These are phyloP conservation scores for Lasiurus borealis DNA, from an alignment of 2,113 vertebrate species.

Conservation along the genomic window DNA sequence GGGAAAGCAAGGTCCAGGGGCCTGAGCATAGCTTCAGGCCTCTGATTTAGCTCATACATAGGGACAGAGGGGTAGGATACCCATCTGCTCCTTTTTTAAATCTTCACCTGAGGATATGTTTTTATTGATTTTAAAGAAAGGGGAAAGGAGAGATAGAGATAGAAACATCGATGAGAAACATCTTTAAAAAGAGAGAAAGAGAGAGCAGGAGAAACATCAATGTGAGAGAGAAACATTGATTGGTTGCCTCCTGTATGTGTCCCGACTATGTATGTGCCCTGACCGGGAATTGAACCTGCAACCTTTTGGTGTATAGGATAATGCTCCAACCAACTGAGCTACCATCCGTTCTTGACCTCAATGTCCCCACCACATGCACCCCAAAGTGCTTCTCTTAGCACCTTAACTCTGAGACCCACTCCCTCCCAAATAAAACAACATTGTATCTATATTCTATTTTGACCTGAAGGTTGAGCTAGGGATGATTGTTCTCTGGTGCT, in stretches of 20 bases:
- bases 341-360: not conserved
- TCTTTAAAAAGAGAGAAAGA: not conserved
- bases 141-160: not conserved
- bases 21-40: slow-evolving; percentile 41
- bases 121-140: not conserved
- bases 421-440: no score
- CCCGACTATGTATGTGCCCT: not conserved
- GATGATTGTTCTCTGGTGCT: not conserved
- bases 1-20: not conserved
- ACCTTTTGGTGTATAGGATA: not conserved
- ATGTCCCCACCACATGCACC: not conserved
- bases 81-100: not conserved
- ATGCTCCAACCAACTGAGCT: not conserved
- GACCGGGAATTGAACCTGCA: not conserved
- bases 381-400: slow-evolving; percentile 11
- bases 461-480: slow-evolving; percentile 1
- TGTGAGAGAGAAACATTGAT: not conserved
- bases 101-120: not conserved
- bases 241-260: not conserved
- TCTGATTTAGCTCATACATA: slow-evolving; percentile 47
- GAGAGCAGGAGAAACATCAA: not conserved
- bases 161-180: not conserved
- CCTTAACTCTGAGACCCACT: not conserved
- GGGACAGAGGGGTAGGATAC: not conserved
- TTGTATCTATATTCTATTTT: not conserved